Base-by-base conservation (phyloP, 2,797 vertebrate species). In the Arctocebus calabarensis region DNA sequence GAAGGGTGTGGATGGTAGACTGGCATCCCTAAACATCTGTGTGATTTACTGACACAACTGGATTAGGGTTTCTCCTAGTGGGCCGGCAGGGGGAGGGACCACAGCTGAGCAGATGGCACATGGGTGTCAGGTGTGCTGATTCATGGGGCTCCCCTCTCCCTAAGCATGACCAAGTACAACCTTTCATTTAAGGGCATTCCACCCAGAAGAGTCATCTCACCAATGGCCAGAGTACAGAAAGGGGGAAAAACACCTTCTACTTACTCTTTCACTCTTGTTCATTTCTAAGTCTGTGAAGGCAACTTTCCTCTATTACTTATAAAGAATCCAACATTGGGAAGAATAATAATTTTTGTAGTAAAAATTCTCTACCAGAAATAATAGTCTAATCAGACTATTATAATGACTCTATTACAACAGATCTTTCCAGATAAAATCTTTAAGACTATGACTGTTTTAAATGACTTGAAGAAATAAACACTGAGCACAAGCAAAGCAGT, bases 291-390 rank as follows among this genome's bases (percentile, higher is more conserved):
- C 68, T 90, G 10, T 55, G n/a, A 22, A 84, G 66, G 19, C 7
- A 83, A 79, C 19, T 81, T 94, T 43, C 27, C 27, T 93, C 27
- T 66, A 22, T 71, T 87, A 55, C 48, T 84, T 68, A 55, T 6
- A 16, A 70, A 87, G 48, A 88, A 17, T 55, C 12, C 5, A 87
- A 52, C 16, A 64, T 7, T 20, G n/a, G 52, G 23, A 25, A 90
- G 91, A 71, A 84, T 0, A 75, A 17, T 45, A 71, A 84, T 25
- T 95, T 87, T 55, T 81, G 22, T 43, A 93, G 34, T 43, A 29
- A 89, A 87, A 90, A 85, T 83, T 71, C 48, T 29, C 45, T 77
- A 66, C 55, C 84, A 64, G 91, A 95, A 93, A 62, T 90, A 93
- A 86, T 4, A 95, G 20, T 57, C 27, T 19, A 93, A 77, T 95